Evolutionary conservation across 2,888 invertebrate species (phyloP).

Genomic region (Lysandra coridon): DNA sequence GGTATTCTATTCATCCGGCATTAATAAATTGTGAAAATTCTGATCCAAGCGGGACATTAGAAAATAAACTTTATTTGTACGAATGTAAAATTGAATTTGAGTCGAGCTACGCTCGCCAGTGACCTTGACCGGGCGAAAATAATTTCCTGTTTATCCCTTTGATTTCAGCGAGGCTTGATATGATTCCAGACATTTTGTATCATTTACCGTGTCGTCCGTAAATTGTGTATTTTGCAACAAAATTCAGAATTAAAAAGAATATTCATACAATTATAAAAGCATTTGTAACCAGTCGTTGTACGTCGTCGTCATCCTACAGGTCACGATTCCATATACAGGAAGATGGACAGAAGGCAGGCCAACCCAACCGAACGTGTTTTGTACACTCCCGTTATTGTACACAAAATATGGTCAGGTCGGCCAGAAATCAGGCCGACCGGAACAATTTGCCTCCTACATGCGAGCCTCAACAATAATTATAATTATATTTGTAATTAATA

Average conservation of each 20-base stretch:
- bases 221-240: background rate
- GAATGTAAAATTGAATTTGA: background rate
- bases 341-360: too few species aligned
- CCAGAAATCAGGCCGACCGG: too few species aligned
- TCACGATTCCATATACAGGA: too few species aligned
- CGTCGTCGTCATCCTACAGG: too few species aligned
- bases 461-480: too few species aligned
- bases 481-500: too few species aligned
- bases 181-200: background rate
- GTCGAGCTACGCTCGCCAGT: background rate
- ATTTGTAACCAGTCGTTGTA: too few species aligned
- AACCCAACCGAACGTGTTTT: too few species aligned
- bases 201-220: background rate
- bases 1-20: constrained; percentile 16
- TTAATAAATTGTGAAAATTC: constrained; percentile 13
- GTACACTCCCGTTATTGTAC: too few species aligned
- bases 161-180: background rate
- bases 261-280: too few species aligned
- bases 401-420: too few species aligned
- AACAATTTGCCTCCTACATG: too few species aligned
- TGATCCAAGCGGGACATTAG: background rate
- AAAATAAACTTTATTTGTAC: background rate
- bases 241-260: background rate
- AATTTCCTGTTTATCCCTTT: constrained; percentile 20
- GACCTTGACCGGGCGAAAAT: constrained; percentile 9